Evolutionary conservation across 1,140 invertebrate genomes (phyloP), one percentile per base, ranked within the genome.

Genomic region (Bombus confusus): DNA sequence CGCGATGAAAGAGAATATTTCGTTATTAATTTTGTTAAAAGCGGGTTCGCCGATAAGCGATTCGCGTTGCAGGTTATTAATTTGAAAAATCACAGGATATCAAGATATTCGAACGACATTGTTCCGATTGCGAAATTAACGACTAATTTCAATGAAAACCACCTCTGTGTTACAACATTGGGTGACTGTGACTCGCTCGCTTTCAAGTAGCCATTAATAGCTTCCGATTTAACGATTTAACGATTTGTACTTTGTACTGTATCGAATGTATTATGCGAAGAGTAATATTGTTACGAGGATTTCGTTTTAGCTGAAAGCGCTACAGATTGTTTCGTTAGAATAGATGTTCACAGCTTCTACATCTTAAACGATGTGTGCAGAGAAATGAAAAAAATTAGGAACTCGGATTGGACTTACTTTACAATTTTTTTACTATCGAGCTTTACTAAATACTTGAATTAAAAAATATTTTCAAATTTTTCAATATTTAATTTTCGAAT

Each of bases 91-190:
- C 52, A 28, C 6, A n/a, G 15, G 74, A 81, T 39, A n/a, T 15
- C 15, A 37, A 9, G 31, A 39, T 15, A 74, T 62, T 81, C 39
- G 22, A 62, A 41, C 43, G 52, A 43, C 39, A 62, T 37, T 13
- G 43, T 81, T 31, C 68, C 37, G 47, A 34, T 81, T 74, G 62
- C 9, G 22, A 18, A 62, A 74, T 74, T 74, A 52, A 62, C 71
- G 52, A 6, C 39, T 25, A 71, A 39, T 81, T 81, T 74, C 71
- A 47, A 41, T 34, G 80, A 9, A 43, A n/a, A 31, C 68, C 37
- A 12, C 22, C 31, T 6, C 0, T 4, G 47, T 59, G 79, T 73
- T 72, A 41, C 31, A 80, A 59, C 71, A 41, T 72, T 57, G 47
- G 57, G 59, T 13, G n/a, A 41, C 12, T n/a, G 47, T 73, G 68